These are phyloP conservation scores for Antedon mediterranea DNA, from an alignment of 53 echinoderm and acorn worm species.

Conservation along the genomic window DNA sequence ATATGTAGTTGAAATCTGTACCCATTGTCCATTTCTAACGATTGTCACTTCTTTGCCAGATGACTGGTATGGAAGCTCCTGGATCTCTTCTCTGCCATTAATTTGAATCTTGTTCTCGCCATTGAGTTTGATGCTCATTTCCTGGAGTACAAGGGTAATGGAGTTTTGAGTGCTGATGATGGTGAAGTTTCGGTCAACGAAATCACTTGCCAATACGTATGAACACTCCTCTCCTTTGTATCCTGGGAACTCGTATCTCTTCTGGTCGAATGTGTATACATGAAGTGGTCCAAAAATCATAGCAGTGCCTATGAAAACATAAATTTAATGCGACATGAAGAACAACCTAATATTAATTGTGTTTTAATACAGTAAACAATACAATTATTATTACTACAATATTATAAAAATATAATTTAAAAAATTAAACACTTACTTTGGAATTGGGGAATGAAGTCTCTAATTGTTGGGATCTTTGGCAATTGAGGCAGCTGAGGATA, in stretches of 20 bases:
- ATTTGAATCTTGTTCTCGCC: constrained; percentile 35
- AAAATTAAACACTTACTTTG: background rate
- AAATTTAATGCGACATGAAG: background rate
- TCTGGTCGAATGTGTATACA: constrained; percentile 81
- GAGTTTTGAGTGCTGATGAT: constrained; percentile 41
- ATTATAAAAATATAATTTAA: background rate
- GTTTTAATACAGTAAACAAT: too few species aligned
- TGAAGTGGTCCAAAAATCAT: constrained; percentile 70
- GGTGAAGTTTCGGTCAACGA: constrained; percentile 84
- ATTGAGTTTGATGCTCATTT: constrained; percentile 28
- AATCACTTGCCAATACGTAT: constrained; percentile 85
- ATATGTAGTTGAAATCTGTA: constrained; percentile 59
- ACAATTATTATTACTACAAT: too few species aligned
- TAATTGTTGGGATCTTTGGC: background rate
- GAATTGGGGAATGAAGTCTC: background rate
- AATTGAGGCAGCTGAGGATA: background rate
- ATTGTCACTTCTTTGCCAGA: constrained; percentile 35
- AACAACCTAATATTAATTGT: too few species aligned
- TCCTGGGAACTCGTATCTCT: constrained; percentile 61
- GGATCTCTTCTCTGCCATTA: constrained; percentile 25
- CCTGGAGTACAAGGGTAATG: constrained; percentile 41
- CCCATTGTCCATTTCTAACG: constrained; percentile 63
- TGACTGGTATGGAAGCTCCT: constrained; percentile 58
- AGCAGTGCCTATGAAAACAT: constrained; percentile 34
- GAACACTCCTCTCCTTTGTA: constrained; percentile 39